Evolutionary conservation across 2,797 vertebrate species (phyloP).

Genomic region (Schizopygopsis malacanthus): DNA sequence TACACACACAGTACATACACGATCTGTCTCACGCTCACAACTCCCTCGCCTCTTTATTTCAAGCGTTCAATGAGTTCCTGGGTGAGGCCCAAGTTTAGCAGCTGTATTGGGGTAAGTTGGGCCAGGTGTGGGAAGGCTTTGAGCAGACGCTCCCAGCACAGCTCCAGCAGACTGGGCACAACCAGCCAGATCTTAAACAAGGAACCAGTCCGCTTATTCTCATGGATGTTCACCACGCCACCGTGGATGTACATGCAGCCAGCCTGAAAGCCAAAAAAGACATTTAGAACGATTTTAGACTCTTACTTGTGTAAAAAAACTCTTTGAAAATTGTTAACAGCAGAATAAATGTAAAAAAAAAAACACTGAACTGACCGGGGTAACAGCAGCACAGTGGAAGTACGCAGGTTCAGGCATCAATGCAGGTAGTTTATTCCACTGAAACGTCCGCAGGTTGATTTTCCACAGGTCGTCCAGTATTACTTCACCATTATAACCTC

Average conservation of each 20-base stretch:
- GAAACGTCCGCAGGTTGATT: conserved; percentile 91
- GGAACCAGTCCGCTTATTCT: conserved; percentile 97
- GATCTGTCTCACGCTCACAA: conserved; percentile 16
- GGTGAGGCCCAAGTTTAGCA: conserved; percentile 95
- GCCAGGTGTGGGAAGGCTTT: conserved; percentile 88
- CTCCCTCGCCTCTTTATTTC: conserved; percentile 79
- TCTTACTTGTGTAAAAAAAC: neutral
- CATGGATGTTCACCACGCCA: conserved; percentile 96
- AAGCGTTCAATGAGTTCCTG: conserved; percentile 95
- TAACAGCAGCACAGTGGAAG: conserved; percentile 98
- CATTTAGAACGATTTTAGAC: neutral
- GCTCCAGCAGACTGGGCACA: conserved; percentile 95
- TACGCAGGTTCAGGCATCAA: conserved; percentile 96
- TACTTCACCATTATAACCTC: conserved; percentile 94
- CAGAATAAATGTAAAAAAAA: neutral
- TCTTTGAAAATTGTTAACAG: neutral
- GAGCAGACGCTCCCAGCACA: conserved; percentile 95
- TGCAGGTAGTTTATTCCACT: conserved; percentile 94
- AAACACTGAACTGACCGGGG: conserved; percentile 84
- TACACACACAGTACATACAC: conserved; percentile 38
- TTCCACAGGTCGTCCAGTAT: conserved; percentile 97
- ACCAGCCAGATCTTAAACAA: conserved; percentile 98
- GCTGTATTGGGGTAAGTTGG: conserved; percentile 85
- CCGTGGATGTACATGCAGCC: conserved; percentile 99
- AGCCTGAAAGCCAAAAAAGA: conserved; percentile 73